Percentiles rank a stretch among this genome's conserved stretches.
These are phyloP conservation scores for Protaetia brevitarsis DNA, from an alignment of 1,140 invertebrate species.

Conservation along the genomic window DNA sequence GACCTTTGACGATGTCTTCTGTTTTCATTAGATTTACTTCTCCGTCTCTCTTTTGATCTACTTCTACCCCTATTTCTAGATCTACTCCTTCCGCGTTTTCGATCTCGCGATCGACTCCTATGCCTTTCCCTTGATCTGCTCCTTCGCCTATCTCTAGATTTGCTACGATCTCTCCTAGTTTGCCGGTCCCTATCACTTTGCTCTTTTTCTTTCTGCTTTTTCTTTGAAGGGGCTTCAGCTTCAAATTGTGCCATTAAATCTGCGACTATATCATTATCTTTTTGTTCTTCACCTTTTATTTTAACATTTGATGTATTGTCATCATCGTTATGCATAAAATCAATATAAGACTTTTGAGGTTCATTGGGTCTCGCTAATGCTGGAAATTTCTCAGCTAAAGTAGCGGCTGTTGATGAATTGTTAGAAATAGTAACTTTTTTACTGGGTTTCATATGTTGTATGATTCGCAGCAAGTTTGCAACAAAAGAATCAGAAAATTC, in stretches of 20 bases:
- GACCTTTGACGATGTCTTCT: conserved; percentile 40
- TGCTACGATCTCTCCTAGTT: conserved; percentile 43
- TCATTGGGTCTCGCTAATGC: conserved; percentile 89
- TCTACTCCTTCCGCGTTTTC: not conserved
- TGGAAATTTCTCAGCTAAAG: conserved; percentile 78
- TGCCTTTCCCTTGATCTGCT: conserved; percentile 40
- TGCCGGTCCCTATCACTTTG: conserved; percentile 41
- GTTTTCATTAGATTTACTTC: conserved; percentile 40
- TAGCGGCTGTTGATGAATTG: conserved; percentile 45
- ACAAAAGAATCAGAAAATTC: conserved; percentile 94
- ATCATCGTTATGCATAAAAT: conserved; percentile 37
- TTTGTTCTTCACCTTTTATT: conserved; percentile 41
- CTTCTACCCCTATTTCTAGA: conserved; percentile 39
- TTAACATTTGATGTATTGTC: conserved; percentile 43
- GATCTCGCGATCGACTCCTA: not conserved
- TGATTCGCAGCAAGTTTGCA: conserved; percentile 86
- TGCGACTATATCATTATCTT: conserved; percentile 63
- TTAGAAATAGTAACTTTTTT: conserved; percentile 33
- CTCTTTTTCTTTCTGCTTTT: conserved; percentile 31
- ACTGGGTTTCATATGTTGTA: conserved; percentile 87
- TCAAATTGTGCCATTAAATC: conserved; percentile 88
- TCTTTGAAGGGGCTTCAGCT: conserved; percentile 70
- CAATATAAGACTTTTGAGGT: conserved; percentile 51
- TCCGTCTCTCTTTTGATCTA: conserved; percentile 44
- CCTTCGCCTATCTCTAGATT: conserved; percentile 40